Conservation (phyloP, 2,113 vertebrate species). For the Pimephales promelas region DNA sequence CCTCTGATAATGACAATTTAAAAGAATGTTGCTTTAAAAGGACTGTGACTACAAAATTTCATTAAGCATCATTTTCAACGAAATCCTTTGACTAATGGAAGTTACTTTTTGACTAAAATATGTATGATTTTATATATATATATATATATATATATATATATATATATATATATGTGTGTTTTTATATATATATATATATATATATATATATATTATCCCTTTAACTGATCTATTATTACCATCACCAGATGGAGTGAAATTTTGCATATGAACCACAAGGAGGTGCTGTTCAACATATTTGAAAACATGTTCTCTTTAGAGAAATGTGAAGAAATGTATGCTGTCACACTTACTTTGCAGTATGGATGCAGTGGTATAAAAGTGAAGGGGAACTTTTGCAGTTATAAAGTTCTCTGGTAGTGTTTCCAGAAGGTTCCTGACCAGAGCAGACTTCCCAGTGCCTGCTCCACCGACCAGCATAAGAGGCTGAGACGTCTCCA, state of each 20-base stretch:
- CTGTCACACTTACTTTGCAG: conserved; percentile 59
- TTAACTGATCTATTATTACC: neutral
- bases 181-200: neutral
- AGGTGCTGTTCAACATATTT: conserved; percentile 42
- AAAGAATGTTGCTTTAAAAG: neutral
- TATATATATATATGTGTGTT: neutral
- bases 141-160: too few species aligned
- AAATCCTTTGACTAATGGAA: neutral
- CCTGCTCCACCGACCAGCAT: conserved; percentile 74
- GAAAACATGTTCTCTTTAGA: neutral
- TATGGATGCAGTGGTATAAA: conserved; percentile 69
- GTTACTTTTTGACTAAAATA: too few species aligned
- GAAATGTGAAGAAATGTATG: neutral
- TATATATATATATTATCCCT: too few species aligned
- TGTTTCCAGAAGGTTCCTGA: conserved; percentile 70
- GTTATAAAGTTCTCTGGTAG: conserved; percentile 71
- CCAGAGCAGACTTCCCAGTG: conserved; percentile 72
- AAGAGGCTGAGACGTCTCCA: conserved; percentile 70
- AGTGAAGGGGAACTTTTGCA: conserved; percentile 73
- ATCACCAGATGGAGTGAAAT: neutral
- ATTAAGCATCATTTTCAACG: neutral
- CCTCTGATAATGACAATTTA: conserved; percentile 63
- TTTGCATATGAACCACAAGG: conserved; percentile 8
- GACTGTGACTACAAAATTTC: neutral
- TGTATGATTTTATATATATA: neutral